A percentile compares a stretch with the other conserved stretches of the same genome.
Evolutionary conservation across 2,888 invertebrate species (phyloP).

Genomic region (Ferdinandea cuprea): DNA sequence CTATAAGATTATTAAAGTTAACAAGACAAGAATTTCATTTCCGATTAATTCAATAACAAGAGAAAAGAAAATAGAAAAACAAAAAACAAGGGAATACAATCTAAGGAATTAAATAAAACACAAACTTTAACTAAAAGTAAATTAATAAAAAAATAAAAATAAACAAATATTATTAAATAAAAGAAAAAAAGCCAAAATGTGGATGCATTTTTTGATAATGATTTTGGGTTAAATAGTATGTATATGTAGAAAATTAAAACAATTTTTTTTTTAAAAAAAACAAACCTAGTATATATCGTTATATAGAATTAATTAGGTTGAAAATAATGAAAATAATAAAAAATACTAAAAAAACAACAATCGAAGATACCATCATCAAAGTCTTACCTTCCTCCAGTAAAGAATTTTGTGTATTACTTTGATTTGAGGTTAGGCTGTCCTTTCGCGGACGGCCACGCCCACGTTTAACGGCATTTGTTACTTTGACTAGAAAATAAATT

Average conservation of each 20-base stretch:
- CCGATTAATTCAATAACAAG: background rate
- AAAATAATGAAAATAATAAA: constrained; percentile 15
- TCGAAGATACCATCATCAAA: constrained; percentile 57
- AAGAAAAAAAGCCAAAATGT: constrained; percentile 47
- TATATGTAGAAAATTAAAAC: constrained; percentile 19
- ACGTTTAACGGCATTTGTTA: constrained; percentile 84
- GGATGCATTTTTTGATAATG: constrained; percentile 31
- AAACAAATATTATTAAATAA: too few species aligned
- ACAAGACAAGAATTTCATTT: background rate
- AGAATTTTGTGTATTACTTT: constrained; percentile 86
- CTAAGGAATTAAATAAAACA: background rate
- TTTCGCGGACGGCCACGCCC: constrained; percentile 85
- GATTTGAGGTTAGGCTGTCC: constrained; percentile 84
- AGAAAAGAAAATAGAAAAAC: background rate
- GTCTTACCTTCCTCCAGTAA: constrained; percentile 89
- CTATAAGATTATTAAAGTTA: constrained; percentile 79
- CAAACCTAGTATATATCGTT: background rate
- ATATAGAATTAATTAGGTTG: background rate
- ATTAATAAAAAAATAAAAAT: constrained; percentile 26
- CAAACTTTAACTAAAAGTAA: constrained; percentile 14
- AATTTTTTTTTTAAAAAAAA: constrained; percentile 13
- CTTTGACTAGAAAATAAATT: constrained; percentile 81
- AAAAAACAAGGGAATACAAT: constrained; percentile 8
- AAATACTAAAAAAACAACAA: constrained; percentile 42
- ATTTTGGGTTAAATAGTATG: constrained; percentile 22